phyloP scores from a whole-genome alignment of 64 coral and sea anemone species.

The Stichodactyla mertensii region DNA sequence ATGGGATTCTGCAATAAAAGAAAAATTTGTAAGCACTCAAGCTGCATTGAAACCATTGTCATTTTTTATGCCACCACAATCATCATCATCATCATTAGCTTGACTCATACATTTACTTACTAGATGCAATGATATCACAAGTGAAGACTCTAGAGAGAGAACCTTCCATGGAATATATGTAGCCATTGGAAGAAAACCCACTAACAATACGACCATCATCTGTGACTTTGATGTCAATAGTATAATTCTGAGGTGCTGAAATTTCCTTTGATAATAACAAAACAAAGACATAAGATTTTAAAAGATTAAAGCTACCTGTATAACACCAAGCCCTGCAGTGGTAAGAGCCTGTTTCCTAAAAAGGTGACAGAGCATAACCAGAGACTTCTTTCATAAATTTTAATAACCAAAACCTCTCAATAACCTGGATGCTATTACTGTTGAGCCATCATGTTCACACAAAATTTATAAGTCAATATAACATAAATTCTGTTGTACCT shows the following conservation, averaged over 20 bases:
- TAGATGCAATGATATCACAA: slow-evolving; percentile 60
- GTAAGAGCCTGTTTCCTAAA: too few species aligned
- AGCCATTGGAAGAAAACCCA: slow-evolving; percentile 46
- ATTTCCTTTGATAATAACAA: slow-evolving; percentile 26
- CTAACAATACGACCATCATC: slow-evolving; percentile 71
- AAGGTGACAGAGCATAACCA: too few species aligned
- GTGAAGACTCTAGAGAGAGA: slow-evolving; percentile 57
- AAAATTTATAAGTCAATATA: neutral
- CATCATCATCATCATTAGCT: neutral
- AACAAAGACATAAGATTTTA: neutral
- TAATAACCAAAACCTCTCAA: too few species aligned
- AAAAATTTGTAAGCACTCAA: neutral
- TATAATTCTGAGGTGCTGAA: slow-evolving; percentile 17
- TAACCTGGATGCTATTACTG: too few species aligned
- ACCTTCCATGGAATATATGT: slow-evolving; percentile 9
- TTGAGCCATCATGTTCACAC: too few species aligned
- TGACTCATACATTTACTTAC: slow-evolving; percentile 20
- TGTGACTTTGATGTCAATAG: slow-evolving; percentile 59
- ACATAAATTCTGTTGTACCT: slow-evolving; percentile 1
- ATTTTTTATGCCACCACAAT: too few species aligned
- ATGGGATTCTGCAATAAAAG: slow-evolving; percentile 35
- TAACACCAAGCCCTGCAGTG: too few species aligned
- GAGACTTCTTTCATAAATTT: too few species aligned
- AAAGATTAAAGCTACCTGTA: neutral
- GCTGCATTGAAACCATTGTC: too few species aligned